Evolutionary conservation across 64 coral and sea anemone genomes (phyloP), one percentile per base, ranked within the genome.

Genomic region (Montipora sp.): DNA sequence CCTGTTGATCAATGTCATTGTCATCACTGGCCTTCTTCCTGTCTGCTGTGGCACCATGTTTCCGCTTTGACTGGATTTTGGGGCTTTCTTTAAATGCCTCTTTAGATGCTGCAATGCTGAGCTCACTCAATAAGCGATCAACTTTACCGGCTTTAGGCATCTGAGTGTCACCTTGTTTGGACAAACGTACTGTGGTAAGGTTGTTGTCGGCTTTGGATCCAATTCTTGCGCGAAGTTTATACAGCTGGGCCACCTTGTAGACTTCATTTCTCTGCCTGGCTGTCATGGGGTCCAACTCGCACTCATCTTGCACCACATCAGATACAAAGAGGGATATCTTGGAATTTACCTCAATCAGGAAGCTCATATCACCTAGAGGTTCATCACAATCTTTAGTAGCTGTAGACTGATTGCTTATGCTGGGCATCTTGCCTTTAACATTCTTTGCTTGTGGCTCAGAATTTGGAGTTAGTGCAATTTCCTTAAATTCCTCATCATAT

Each of bases 181-280:
- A 80, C 60, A 94, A 78, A 51, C 78, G 20, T 48, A 97, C 75
- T 47, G 87, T 98, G 10, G 95, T 90, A 46, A 85, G 82, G 48
- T 86, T 58, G 59, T 66, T 94, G 47, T 92, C 89, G 11, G 83
- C 49, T 59, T 98, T 94, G 36, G 66, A 89, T 1, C 95, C 95
- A 89, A 94, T 89, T 6, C 95, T 88, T 24, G 87, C 91, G 43
- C 87, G 95, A 13, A 98, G 83, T 59, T 94, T 94, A 48, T 93
- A 98, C 5, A 98, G 70, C 8, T 90, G 73, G 51, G 95, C 85
- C 2, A 98, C 74, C 27, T 98, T 98, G 89, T 93, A 87, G 18
- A 93, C 95, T 44, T 98, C 92, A 71, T 71, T 93, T 69, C 95
- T 87, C 87, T 98, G 89, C 73, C 89, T 91, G 87, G 95, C 93